phyloP scores from a whole-genome alignment of 2,797 vertebrate species.

The Nasua narica region DNA sequence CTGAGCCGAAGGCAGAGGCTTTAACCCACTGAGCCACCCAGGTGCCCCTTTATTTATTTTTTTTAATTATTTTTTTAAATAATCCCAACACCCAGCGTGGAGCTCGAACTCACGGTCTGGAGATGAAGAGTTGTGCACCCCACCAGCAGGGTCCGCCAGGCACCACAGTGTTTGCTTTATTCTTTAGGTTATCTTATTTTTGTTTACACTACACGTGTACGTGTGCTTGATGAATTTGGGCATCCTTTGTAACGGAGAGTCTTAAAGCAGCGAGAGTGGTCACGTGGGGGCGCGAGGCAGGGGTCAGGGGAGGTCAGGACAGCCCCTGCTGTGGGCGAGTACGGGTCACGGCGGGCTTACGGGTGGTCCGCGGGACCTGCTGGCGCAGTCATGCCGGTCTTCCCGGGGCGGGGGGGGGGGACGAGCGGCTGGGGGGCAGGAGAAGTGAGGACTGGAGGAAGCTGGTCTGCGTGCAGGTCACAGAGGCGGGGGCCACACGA shows the following conservation, averaged over 20 bases:
- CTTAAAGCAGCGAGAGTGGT: background rate
- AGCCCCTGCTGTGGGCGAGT: background rate
- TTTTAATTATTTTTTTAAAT: background rate
- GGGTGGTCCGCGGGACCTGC: background rate
- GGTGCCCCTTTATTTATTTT: background rate
- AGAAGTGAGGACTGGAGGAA: too few species aligned
- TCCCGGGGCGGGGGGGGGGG: background rate
- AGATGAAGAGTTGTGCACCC: background rate
- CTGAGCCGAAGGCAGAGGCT: too few species aligned
- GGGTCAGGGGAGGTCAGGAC: background rate
- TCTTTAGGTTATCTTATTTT: background rate
- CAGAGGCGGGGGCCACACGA: too few species aligned
- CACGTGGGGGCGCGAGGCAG: too few species aligned
- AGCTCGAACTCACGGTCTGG: accelerated
- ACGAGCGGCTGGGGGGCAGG: too few species aligned
- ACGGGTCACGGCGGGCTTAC: too few species aligned
- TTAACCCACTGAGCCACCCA: too few species aligned
- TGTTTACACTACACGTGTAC: background rate
- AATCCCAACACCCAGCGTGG: background rate
- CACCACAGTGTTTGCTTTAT: accelerated
- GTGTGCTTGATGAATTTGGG: background rate
- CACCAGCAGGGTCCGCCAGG: background rate
- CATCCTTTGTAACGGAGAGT: background rate
- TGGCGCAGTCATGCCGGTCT: background rate
- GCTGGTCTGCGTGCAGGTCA: background rate